Percentiles rank a stretch among this genome's conserved stretches.
phyloP scores from a whole-genome alignment of 1,140 invertebrate species.

The Drosophila pectinifera region DNA sequence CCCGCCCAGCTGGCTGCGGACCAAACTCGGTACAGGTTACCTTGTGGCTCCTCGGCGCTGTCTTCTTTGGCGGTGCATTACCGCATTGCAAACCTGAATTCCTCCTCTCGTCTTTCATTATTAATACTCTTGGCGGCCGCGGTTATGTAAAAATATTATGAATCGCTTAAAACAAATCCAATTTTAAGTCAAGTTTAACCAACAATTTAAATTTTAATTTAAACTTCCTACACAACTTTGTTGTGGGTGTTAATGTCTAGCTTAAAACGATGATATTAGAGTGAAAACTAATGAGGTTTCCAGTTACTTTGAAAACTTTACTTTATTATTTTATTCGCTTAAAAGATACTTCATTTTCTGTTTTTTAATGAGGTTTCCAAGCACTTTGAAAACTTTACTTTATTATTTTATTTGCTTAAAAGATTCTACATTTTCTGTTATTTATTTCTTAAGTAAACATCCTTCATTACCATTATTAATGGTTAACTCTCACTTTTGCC shows the following conservation, averaged over 20 bases:
- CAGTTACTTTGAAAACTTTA: too few species aligned
- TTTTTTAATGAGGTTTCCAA: too few species aligned
- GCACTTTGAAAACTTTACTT: neutral
- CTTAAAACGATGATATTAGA: neutral
- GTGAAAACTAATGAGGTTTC: too few species aligned
- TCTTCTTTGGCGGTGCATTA: conserved; percentile 63
- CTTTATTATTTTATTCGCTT: too few species aligned
- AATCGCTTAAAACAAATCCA: conserved; percentile 4
- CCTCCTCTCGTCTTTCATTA: conserved; percentile 66
- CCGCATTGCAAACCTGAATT: conserved; percentile 83
- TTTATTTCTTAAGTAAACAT: neutral
- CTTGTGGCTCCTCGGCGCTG: conserved; percentile 13
- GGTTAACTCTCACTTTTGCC: too few species aligned
- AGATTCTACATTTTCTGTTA: too few species aligned
- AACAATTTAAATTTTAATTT: conserved; percentile 14
- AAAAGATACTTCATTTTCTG: too few species aligned
- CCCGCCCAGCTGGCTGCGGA: neutral
- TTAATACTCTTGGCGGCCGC: conserved; percentile 21
- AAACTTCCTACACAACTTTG: neutral
- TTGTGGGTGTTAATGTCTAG: neutral
- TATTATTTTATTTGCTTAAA: too few species aligned
- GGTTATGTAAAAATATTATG: conserved; percentile 33
- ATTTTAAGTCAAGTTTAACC: too few species aligned
- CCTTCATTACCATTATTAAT: too few species aligned
- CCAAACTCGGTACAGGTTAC: conserved; percentile 23